Evolutionary conservation across 2,888 invertebrate species (phyloP).

Genomic region (Formica aserva): DNA sequence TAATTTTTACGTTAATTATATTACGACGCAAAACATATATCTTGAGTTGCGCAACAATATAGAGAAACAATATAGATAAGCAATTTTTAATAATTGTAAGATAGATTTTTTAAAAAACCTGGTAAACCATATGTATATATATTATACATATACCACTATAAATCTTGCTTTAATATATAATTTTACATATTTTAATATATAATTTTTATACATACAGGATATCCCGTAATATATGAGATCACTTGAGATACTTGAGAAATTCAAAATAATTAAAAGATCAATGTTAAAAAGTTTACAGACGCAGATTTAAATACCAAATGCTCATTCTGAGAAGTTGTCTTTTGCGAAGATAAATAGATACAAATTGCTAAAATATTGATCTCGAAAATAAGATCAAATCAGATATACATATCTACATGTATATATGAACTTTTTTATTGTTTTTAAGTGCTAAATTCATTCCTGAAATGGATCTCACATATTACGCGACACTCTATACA

Average conservation of each 20-base stretch:
- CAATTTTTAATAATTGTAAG: neutral
- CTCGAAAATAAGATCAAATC: neutral
- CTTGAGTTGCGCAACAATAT: neutral
- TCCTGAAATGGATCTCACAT: neutral
- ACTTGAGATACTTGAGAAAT: neutral
- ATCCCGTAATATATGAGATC: neutral
- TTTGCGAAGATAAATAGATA: no score
- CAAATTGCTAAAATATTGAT: no score
- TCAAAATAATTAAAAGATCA: neutral
- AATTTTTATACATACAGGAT: neutral
- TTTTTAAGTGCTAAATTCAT: neutral
- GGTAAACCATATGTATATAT: neutral
- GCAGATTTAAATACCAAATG: no score
- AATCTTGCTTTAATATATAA: neutral
- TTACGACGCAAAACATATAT: neutral
- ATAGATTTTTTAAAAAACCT: neutral
- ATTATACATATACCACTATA: neutral
- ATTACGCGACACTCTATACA: neutral
- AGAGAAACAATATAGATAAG: neutral
- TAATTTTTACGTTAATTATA: constrained; percentile 21
- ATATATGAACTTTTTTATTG: neutral
- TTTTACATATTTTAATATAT: neutral
- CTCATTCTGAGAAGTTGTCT: no score
- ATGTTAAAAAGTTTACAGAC: no score
- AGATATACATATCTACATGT: neutral